phyloP scores from a whole-genome alignment of 2,888 invertebrate species.

The Tetramorium bicarinatum region DNA sequence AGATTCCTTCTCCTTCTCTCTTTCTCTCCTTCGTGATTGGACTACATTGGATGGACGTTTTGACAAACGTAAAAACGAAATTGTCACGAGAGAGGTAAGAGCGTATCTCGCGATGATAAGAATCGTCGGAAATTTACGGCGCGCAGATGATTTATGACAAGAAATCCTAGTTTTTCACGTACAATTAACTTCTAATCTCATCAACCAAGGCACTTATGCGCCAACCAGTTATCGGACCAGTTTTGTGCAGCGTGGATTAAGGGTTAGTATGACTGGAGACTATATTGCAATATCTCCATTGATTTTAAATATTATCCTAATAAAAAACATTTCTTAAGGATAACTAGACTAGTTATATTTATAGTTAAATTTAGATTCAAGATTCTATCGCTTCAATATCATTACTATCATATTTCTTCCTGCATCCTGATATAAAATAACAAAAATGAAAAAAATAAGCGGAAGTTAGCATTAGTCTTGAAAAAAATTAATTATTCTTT shows the following conservation, averaged over 20 bases:
- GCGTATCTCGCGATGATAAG: not conserved
- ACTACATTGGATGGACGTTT: conserved; percentile 63
- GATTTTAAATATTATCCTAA: conserved; percentile 16
- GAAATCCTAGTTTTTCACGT: conserved; percentile 12
- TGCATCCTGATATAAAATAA: not conserved
- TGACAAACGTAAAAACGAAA: conserved; percentile 56
- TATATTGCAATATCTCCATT: conserved; percentile 18
- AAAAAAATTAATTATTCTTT: not conserved
- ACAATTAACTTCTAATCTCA: conserved; percentile 15
- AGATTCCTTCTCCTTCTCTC: conserved; percentile 26
- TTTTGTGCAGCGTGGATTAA: conserved; percentile 34
- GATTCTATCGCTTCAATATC: not conserved
- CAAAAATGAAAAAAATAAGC: not conserved
- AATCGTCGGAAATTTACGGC: not conserved
- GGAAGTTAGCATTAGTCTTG: not conserved
- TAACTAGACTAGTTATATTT: no score
- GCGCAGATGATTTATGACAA: conserved; percentile 9
- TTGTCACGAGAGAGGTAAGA: conserved; percentile 18
- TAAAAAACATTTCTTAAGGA: not conserved
- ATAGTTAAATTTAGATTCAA: not conserved
- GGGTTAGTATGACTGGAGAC: conserved; percentile 17
- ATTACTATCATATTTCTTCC: conserved; percentile 3
- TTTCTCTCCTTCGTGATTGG: conserved; percentile 28
- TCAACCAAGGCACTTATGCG: not conserved
- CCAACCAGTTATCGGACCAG: conserved; percentile 14